These are phyloP conservation scores for Todiramphus saurophagus DNA, from an alignment of 2,113 vertebrate genomes.

Conservation along the genomic window DNA sequence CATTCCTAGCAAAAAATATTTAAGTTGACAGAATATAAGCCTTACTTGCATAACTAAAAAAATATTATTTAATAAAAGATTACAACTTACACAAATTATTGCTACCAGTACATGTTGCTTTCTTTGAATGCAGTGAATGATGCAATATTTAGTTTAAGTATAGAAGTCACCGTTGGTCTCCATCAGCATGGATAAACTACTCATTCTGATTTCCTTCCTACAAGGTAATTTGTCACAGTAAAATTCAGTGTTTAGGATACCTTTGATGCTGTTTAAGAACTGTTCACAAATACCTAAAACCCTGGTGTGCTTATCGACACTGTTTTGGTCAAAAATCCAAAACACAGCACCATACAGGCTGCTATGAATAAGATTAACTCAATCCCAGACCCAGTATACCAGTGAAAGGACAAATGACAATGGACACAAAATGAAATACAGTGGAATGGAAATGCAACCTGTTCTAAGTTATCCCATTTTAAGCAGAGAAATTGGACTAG, in stretches of 20 bases:
- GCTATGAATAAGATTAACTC: background rate
- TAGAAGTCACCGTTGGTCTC: background rate
- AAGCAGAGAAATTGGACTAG: background rate
- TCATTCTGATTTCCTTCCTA: background rate
- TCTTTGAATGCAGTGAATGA: background rate
- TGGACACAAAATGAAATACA: background rate
- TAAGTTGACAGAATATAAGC: background rate
- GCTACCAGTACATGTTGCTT: background rate
- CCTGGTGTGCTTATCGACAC: background rate
- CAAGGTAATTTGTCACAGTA: background rate
- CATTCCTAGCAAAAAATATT: background rate
- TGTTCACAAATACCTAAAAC: background rate
- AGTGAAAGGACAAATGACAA: background rate
- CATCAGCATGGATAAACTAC: background rate
- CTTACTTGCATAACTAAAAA: background rate
- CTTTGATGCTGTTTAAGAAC: background rate
- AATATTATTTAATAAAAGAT: background rate
- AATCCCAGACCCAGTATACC: background rate
- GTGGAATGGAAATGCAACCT: background rate
- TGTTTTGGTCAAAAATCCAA: background rate
- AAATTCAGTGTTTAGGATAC: background rate
- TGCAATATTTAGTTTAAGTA: background rate
- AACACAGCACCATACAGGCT: background rate
- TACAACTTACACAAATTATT: background rate
- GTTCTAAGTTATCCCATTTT: background rate